Evolutionary conservation across 2,113 vertebrate genomes (phyloP).

Genomic region (Numenius arquata): DNA sequence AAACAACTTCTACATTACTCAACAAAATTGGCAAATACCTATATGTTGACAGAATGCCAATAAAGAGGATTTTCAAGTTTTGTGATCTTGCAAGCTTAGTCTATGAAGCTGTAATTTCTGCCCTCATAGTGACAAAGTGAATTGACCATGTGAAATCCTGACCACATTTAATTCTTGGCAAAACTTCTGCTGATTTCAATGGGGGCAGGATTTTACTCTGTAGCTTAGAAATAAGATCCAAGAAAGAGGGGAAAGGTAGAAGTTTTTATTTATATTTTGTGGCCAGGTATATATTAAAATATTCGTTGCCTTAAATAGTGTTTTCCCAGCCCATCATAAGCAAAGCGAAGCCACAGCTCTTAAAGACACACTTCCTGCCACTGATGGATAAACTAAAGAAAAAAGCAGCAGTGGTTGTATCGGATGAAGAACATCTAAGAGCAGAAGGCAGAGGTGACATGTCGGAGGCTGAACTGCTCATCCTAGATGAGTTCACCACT

Average conservation of each 20-base stretch:
- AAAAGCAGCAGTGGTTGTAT: constrained; percentile 89
- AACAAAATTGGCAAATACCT: neutral
- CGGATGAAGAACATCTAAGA: constrained; percentile 92
- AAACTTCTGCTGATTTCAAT: constrained; percentile 54
- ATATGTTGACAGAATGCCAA: neutral
- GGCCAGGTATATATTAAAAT: constrained; percentile 40
- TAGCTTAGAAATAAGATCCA: neutral
- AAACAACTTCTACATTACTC: neutral
- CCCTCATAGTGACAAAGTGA: neutral
- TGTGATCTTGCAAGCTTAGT: neutral
- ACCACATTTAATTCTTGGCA: constrained; percentile 58
- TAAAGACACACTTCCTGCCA: constrained; percentile 94
- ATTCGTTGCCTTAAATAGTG: constrained; percentile 78
- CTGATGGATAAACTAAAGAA: constrained; percentile 97
- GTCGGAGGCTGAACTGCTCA: constrained; percentile 94
- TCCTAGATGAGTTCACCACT: constrained; percentile 93
- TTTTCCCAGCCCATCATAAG: constrained; percentile 98
- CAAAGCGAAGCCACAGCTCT: constrained; percentile 89
- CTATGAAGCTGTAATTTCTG: neutral
- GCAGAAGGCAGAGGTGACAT: constrained; percentile 94
- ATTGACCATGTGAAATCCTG: constrained; percentile 34
- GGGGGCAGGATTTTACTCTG: constrained; percentile 51
- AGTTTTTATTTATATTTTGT: constrained; percentile 19
- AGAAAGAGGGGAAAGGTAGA: neutral
- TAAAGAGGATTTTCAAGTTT: neutral